These are phyloP conservation scores for Phenganax subtilis DNA, from an alignment of 92 coral and sea anemone genomes.

Conservation along the genomic window DNA sequence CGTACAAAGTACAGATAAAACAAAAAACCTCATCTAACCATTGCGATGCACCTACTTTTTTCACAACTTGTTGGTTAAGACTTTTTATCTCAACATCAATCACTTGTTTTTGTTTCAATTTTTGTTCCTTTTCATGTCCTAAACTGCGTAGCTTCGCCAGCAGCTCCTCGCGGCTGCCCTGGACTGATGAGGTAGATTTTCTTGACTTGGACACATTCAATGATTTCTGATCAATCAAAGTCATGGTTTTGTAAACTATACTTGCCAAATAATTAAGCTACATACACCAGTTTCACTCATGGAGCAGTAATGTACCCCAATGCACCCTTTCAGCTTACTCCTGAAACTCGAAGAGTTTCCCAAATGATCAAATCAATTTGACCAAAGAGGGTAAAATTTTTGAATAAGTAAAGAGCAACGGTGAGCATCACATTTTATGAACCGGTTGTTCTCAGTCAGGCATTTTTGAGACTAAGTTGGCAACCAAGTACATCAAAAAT, in stretches of 20 bases:
- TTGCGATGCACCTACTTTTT: slow-evolving; percentile 55
- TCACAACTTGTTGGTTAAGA: slow-evolving; percentile 59
- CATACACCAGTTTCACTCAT: too few relatives aligned
- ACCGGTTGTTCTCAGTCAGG: too few relatives aligned
- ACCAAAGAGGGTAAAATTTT: too few relatives aligned
- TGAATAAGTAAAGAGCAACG: too few relatives aligned
- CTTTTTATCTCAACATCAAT: slow-evolving; percentile 69
- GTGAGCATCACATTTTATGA: too few relatives aligned
- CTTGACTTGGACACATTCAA: neutral
- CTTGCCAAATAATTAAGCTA: neutral
- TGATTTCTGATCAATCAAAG: slow-evolving; percentile 12
- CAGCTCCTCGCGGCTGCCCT: slow-evolving; percentile 55
- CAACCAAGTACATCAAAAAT: too few relatives aligned
- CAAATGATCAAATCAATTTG: too few relatives aligned
- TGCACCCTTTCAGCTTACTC: neutral
- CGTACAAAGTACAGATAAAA: too few relatives aligned
- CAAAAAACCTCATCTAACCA: neutral
- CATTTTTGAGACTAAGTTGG: too few relatives aligned
- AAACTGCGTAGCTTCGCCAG: slow-evolving; percentile 55
- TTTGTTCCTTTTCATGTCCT: slow-evolving; percentile 62
- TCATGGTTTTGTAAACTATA: neutral
- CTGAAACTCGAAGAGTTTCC: too few relatives aligned
- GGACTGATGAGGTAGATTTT: neutral
- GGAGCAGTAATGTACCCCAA: neutral
- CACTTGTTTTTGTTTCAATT: slow-evolving; percentile 62